Base-by-base conservation (phyloP, 1,140 invertebrate genomes). In the Geopemphigus sp. region DNA sequence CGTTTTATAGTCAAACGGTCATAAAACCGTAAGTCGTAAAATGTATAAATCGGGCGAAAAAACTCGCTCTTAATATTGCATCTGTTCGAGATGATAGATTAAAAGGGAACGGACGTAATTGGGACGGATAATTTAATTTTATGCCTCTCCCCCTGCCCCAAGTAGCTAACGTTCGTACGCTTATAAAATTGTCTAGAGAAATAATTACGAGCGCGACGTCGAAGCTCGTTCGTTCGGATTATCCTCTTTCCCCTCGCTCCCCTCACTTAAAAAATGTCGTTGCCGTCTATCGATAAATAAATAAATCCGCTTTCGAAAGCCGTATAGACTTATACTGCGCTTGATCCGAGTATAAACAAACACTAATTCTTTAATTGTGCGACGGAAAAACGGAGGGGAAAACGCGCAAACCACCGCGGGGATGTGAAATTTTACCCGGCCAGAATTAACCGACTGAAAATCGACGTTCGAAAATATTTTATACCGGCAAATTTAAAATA, bases 11-110 rank as follows among this genome's bases (percentile, higher is more conserved):
- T 59, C 57, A 59, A 26, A 50, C n/a, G 29, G 56, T 61, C 45
- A 59, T 78, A 78, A 78, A 78, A 78, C 74, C 45, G 39, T 29
- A 50, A 61, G 74, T 78, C 74, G 39, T 78, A 78, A 78, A 78
- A 63, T 63, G 57, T 50, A 1, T 15, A 63, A 61, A 50, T 61
- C 74, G 74, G 63, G 74, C 1, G 74, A 78, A 78, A 78, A 78
- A 78, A 78, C 39, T 78, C 61, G 63, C 57, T 78, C 61, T 59
- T 78, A 78, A 78, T 63, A 78, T 63, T 47, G 39, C 39, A 78
- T 78, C 74, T 76, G 54, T 76, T 45, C 45, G 14, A 63, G 74
- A 78, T 78, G 57, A 78, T 63, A 78, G 74, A 78, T 78, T 63
- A 78, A 22, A 63, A 39, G 29, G 54, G 73, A 59, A 63, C 61